Conservation (phyloP, 2,797 vertebrate species). For the Octomys mimax region DNA sequence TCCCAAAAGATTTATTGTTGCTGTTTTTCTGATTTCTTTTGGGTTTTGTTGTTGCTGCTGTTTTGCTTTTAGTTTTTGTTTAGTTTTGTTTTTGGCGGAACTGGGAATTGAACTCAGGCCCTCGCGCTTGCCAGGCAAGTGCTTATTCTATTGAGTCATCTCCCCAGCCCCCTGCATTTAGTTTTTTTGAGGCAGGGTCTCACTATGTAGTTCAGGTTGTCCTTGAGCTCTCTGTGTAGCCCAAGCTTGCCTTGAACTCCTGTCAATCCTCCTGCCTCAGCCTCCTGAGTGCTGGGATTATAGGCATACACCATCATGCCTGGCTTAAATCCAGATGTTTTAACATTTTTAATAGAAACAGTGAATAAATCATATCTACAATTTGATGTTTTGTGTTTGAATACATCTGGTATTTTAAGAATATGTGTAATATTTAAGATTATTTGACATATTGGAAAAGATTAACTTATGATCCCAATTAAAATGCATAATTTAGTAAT, state of each 20-base stretch:
- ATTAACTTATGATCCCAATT: constrained; percentile 30
- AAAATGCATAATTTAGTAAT: constrained; percentile 21
- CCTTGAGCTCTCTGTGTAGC: neutral
- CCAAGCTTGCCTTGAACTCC: neutral
- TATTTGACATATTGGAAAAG: neutral
- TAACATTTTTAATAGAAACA: neutral
- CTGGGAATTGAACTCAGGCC: too few species aligned
- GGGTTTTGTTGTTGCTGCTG: neutral
- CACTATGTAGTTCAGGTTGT: neutral
- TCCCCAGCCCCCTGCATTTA: too few species aligned
- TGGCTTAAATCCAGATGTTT: neutral
- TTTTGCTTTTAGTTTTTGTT: neutral
- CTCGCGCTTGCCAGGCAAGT: too few species aligned
- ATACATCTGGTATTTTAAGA: neutral
- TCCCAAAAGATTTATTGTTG: neutral
- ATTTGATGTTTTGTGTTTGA: neutral
- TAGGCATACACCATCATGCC: neutral
- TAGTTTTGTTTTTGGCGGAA: neutral
- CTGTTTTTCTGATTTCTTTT: neutral
- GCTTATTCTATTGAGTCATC: too few species aligned
- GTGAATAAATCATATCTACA: neutral
- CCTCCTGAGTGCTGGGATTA: neutral
- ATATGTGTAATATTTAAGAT: constrained; percentile 18
- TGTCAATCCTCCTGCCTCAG: neutral
- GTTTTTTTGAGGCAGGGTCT: neutral